Base-by-base conservation (phyloP, 2,888 invertebrate species). In the Phyto melanocephala region DNA sequence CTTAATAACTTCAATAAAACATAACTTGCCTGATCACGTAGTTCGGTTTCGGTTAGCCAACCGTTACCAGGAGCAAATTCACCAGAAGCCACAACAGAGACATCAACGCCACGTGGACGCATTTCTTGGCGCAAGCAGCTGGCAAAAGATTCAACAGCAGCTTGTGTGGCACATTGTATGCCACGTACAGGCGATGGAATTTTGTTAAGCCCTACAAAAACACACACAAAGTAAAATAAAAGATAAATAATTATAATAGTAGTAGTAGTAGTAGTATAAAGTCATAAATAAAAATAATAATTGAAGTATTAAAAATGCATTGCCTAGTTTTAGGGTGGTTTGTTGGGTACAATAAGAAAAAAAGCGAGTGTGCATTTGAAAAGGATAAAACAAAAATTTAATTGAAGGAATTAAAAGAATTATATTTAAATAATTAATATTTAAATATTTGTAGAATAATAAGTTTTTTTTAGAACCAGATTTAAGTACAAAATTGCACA, bases 61-160 rank as follows among this genome's bases (percentile, higher is more conserved):
- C 94, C 94, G 86, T 94, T 95, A 88, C 96, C 96, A 0, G 96
- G 95, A 8, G 96, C 94, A 87, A 95, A 96, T 91, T 96, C 96
- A 50, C 97, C 96, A 47, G 96, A 95, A 84, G 96, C 96, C 42
- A 97, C 95, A 24, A 96, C 93, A 62, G 96, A 94, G 15, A 97
- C 96, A 89, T 96, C 95, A 11, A 97, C 96, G 60, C 95, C 95
- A 88, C 96, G 94, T 68, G 95, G 93, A 86, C 94, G 94, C 90
- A 96, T 94, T 90, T 97, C 96, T 86, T 96, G 93, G 52, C 97
- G 93, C 71, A 97, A 92, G 88, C 96, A 96, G 83, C 95, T 94
- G 20, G 95, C 95, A 88, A 96, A 94, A 10, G 95, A 95, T 89
- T 97, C 96, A 8, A 97, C 92, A 0, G 95, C 97, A 54, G 95